These are phyloP conservation scores for Hydractinia echinata DNA, from an alignment of 30 jellyfish, hydroid and myxozoan genomes.

Conservation along the genomic window DNA sequence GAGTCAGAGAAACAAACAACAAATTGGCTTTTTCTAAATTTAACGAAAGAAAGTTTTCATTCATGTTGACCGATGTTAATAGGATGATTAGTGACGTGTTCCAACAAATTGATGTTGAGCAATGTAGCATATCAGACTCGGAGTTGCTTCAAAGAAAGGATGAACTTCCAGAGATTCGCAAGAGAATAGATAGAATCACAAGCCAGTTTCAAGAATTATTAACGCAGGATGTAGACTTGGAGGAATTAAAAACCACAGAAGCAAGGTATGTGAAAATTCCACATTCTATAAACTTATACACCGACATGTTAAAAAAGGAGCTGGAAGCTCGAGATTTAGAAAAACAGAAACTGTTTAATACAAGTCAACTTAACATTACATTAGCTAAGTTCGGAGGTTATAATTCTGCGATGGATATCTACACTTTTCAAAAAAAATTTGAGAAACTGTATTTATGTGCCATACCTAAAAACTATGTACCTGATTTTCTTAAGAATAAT, in stretches of 20 bases:
- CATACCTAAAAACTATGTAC: background rate
- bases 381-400: background rate
- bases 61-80: too few species aligned
- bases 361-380: background rate
- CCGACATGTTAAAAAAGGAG: constrained; percentile 3
- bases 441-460: background rate
- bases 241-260: background rate
- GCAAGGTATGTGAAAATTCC: background rate
- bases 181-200: constrained; percentile 1
- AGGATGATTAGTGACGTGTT: background rate
- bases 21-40: too few species aligned
- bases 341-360: background rate
- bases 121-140: background rate
- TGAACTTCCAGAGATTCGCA: background rate
- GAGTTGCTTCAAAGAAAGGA: background rate
- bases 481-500: too few species aligned
- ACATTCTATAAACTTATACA: background rate
- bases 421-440: background rate
- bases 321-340: background rate
- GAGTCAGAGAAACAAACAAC: too few species aligned
- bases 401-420: background rate
- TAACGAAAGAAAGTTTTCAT: too few species aligned
- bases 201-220: background rate
- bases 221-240: too few species aligned
- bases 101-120: background rate